phyloP scores from a whole-genome alignment of 2,113 vertebrate species.

The Cairina moschata region DNA sequence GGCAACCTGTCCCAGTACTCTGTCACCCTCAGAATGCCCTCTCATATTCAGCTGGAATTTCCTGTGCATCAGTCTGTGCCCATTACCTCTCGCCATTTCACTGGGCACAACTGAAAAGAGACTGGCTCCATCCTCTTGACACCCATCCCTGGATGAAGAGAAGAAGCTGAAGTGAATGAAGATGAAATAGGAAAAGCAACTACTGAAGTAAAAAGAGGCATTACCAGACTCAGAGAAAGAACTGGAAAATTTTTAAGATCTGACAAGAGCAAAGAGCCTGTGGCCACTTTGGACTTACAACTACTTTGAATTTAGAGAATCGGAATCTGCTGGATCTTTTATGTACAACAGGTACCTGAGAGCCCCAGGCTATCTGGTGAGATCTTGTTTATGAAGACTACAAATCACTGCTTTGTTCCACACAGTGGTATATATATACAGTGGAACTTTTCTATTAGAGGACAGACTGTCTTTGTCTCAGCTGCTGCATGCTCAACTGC shows the following conservation, averaged over 20 bases:
- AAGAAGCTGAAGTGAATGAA: background rate
- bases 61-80: too few relatives aligned
- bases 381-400: background rate
- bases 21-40: too few relatives aligned
- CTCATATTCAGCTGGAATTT: too few relatives aligned
- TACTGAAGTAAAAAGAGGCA: background rate
- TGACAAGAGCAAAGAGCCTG: background rate
- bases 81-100: too few relatives aligned
- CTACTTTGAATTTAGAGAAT: background rate
- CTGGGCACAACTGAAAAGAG: too few relatives aligned
- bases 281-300: background rate
- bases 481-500: slow-evolving; percentile 13
- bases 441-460: slow-evolving; percentile 16
- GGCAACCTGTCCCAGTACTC: too few relatives aligned
- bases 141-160: background rate
- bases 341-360: background rate
- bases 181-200: background rate
- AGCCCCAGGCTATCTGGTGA: background rate
- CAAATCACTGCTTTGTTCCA: background rate
- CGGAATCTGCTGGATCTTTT: background rate
- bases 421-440: background rate
- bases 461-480: slow-evolving; percentile 21
- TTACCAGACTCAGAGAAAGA: background rate
- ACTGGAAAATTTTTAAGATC: background rate
- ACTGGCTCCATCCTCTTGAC: too few relatives aligned